Percentiles rank a stretch among this genome's conserved stretches.
Evolutionary conservation across 2,888 invertebrate species (phyloP).

Genomic region (Synanthedon formicaeformis): DNA sequence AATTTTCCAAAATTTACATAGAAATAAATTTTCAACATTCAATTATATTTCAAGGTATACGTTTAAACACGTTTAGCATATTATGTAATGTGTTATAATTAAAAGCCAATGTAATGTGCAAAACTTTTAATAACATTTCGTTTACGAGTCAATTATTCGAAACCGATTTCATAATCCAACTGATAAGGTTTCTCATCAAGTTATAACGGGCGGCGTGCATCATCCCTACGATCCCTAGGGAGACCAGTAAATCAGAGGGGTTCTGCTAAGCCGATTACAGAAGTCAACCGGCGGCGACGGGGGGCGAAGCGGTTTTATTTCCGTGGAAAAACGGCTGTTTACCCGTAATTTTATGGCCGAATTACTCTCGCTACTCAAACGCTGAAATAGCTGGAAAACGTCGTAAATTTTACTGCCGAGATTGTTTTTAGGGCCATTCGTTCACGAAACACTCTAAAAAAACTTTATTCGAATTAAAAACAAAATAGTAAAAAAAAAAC

Average conservation of each 20-base stretch:
- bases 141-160: slow-evolving; percentile 63
- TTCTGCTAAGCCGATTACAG: slow-evolving; percentile 62
- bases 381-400: slow-evolving; percentile 53
- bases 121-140: slow-evolving; percentile 12
- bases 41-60: too few species aligned
- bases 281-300: slow-evolving; percentile 48
- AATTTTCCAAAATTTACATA: too few species aligned
- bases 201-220: slow-evolving; percentile 53
- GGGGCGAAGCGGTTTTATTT: slow-evolving; percentile 49
- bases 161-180: slow-evolving; percentile 61
- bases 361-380: slow-evolving; percentile 63
- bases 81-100: too few species aligned
- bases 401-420: slow-evolving; percentile 55
- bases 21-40: too few species aligned
- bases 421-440: slow-evolving; percentile 57
- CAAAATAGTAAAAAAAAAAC: background rate
- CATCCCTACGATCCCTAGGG: slow-evolving; percentile 39
- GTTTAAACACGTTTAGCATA: too few species aligned
- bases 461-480: background rate
- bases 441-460: slow-evolving; percentile 8
- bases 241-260: slow-evolving; percentile 39
- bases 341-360: slow-evolving; percentile 64
- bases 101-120: too few species aligned
- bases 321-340: slow-evolving; percentile 66
- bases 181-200: slow-evolving; percentile 66